Percentiles rank a stretch among this genome's conserved stretches.
Conservation (phyloP, 2,888 invertebrate species). For the Schrankia costaestrigalis region DNA sequence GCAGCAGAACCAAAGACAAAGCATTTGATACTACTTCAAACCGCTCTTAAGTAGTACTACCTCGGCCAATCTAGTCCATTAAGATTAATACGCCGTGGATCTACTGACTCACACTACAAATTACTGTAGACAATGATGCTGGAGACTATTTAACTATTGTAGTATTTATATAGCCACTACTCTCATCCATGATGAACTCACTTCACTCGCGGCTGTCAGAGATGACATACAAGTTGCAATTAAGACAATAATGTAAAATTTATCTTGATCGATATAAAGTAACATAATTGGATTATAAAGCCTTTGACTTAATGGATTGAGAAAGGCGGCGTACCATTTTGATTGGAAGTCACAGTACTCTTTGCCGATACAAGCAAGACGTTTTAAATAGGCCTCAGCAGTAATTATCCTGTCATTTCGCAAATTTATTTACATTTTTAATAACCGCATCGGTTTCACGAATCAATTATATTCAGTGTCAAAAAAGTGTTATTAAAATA, state of each 20-base stretch:
- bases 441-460: constrained; percentile 55
- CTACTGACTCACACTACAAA: too few species aligned
- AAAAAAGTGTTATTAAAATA: constrained; percentile 36
- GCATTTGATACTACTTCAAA: too few species aligned
- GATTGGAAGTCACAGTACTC: constrained; percentile 35
- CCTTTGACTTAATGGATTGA: constrained; percentile 54
- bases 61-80: too few species aligned
- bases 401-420: constrained; percentile 63
- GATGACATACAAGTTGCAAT: constrained; percentile 46
- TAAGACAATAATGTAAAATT: constrained; percentile 47
- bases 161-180: too few species aligned
- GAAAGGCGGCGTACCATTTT: constrained; percentile 34
- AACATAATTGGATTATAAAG: constrained; percentile 58
- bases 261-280: constrained; percentile 44
- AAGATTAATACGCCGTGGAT: too few species aligned
- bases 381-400: constrained; percentile 45
- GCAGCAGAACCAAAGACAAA: too few species aligned
- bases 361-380: constrained; percentile 42
- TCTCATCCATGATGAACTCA: constrained; percentile 14
- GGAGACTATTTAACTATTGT: too few species aligned
- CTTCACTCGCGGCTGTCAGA: constrained; percentile 32
- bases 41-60: too few species aligned
- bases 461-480: constrained; percentile 43
- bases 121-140: too few species aligned
- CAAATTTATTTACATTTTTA: constrained; percentile 61